phyloP scores from a whole-genome alignment of 2,888 invertebrate species.

The Brenthis daphne region DNA sequence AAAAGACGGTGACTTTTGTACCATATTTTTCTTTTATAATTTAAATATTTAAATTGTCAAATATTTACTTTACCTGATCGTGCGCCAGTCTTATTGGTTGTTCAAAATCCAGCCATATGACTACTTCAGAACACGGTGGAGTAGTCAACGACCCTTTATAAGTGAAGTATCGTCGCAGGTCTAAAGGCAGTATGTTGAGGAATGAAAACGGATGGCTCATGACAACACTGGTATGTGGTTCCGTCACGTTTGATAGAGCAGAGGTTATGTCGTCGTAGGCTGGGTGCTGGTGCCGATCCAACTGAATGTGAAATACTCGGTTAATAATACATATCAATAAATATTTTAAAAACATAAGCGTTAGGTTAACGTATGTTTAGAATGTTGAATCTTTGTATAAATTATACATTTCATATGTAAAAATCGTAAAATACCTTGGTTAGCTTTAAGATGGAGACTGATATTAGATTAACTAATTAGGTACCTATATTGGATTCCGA shows the following conservation, averaged over 20 bases:
- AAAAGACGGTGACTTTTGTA: no score
- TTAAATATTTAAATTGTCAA: background rate
- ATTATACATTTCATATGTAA: background rate
- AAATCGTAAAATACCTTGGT: background rate
- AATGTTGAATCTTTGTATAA: background rate
- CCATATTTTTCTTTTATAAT: background rate
- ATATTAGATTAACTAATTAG: no score
- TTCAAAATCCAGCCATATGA: conserved; percentile 92
- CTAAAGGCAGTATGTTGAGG: conserved; percentile 77
- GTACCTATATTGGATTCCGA: no score
- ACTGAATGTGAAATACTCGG: conserved; percentile 49
- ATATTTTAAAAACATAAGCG: background rate
- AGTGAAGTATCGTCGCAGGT: conserved; percentile 87
- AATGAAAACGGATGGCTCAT: conserved; percentile 79
- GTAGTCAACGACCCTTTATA: conserved; percentile 94
- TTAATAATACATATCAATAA: background rate
- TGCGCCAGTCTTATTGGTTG: conserved; percentile 86
- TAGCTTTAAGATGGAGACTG: background rate
- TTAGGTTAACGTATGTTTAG: background rate
- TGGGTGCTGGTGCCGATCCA: conserved; percentile 76
- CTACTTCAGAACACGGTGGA: conserved; percentile 92
- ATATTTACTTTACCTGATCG: conserved; percentile 78
- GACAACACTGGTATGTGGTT: conserved; percentile 73
- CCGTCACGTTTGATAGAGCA: conserved; percentile 79
- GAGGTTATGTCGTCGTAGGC: conserved; percentile 83